Evolutionary conservation across 2,113 vertebrate species (phyloP).

Genomic region (Platycercus adscitus): DNA sequence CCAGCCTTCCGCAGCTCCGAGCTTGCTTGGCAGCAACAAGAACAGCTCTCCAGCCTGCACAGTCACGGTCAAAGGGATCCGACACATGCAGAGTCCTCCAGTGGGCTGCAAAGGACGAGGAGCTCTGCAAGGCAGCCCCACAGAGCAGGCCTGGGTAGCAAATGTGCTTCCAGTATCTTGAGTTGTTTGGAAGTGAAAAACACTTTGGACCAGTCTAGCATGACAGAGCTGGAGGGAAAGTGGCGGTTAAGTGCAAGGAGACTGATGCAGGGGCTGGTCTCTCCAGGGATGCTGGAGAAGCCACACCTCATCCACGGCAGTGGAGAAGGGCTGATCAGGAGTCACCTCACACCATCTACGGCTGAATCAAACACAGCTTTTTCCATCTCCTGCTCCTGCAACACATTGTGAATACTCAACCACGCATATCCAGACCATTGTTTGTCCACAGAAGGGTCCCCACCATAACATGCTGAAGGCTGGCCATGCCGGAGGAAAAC

Average conservation of each 20-base stretch:
- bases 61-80: fast-evolving
- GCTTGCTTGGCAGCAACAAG: not conserved
- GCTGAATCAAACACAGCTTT: not conserved
- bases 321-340: not conserved
- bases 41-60: not conserved
- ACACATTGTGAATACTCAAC: not conserved
- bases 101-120: fast-evolving
- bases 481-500: not conserved
- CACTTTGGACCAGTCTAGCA: not conserved
- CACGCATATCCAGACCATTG: not conserved
- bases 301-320: conserved; percentile 7
- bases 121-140: not conserved
- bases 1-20: not conserved
- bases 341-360: conserved; percentile 41
- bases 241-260: not conserved
- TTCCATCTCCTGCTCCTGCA: not conserved
- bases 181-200: not conserved
- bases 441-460: not conserved
- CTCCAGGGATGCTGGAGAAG: conserved; percentile 9
- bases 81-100: not conserved
- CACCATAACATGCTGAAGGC: not conserved
- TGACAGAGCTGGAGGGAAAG: not conserved
- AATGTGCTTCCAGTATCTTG: fast-evolving
- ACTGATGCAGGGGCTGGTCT: not conserved
- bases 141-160: not conserved